Percentiles rank a stretch among this genome's conserved stretches.
phyloP scores from a whole-genome alignment of 2,113 vertebrate species.

The Rostratula benghalensis region DNA sequence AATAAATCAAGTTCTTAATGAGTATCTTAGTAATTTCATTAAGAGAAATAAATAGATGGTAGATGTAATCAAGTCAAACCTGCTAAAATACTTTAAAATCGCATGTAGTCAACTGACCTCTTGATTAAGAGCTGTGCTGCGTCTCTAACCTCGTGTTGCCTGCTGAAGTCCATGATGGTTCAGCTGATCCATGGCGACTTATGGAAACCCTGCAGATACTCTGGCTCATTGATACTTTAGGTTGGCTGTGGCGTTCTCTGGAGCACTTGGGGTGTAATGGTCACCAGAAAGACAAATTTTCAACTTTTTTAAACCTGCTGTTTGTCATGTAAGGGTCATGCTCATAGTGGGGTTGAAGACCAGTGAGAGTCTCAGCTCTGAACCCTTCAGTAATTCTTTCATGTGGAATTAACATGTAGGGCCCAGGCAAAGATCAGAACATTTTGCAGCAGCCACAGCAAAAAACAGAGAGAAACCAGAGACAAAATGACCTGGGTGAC shows the following conservation, averaged over 20 bases:
- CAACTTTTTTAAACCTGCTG: background rate
- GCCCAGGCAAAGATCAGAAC: background rate
- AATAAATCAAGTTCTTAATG: background rate
- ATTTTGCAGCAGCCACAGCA: background rate
- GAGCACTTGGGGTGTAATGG: background rate
- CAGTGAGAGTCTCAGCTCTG: background rate
- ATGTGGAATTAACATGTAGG: accelerated
- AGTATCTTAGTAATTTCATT: background rate
- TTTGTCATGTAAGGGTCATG: background rate
- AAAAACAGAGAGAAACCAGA: background rate
- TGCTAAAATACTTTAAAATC: background rate
- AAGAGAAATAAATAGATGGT: background rate
- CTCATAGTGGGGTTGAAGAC: background rate
- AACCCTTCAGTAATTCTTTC: background rate
- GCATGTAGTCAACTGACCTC: background rate
- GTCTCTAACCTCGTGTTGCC: background rate
- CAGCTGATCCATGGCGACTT: background rate
- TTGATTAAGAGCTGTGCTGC: background rate
- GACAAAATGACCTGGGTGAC: accelerated
- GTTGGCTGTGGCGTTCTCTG: background rate
- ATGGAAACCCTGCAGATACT: background rate
- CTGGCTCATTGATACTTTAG: background rate
- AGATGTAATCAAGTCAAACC: background rate
- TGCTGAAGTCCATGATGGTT: background rate
- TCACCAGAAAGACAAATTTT: background rate